phyloP scores from a whole-genome alignment of 1,140 invertebrate genomes.

The Parasteatoda tepidariorum region DNA sequence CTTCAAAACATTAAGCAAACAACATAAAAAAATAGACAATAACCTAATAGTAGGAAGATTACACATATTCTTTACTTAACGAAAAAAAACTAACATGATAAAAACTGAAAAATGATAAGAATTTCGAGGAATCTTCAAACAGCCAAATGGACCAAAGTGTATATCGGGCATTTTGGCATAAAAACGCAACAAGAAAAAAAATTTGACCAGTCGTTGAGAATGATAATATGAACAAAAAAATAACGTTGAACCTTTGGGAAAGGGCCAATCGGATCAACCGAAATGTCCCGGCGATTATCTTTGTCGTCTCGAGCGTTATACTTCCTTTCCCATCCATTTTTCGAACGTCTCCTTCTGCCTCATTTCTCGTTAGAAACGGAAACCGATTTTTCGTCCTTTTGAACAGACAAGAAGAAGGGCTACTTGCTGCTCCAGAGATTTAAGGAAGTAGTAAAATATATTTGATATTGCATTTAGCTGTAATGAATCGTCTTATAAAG shows the following conservation, averaged over 20 bases:
- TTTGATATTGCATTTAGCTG: no score
- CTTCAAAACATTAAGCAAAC: no score
- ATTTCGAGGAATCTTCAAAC: constrained; percentile 7
- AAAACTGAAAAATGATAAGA: background rate
- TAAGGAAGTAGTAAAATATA: no score
- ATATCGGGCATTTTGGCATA: constrained; percentile 29
- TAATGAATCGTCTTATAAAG: no score
- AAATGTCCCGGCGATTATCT: constrained; percentile 46
- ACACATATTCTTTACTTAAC: no score
- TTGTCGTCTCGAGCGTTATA: constrained; percentile 15
- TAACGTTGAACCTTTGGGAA: constrained; percentile 39
- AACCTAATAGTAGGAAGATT: no score
- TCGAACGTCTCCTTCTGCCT: constrained; percentile 27
- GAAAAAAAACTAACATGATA: background rate
- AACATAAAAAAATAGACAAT: no score
- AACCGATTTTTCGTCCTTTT: constrained; percentile 34
- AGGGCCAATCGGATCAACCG: constrained; percentile 48
- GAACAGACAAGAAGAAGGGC: background rate
- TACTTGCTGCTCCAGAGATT: no score
- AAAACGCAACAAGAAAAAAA: constrained; percentile 47
- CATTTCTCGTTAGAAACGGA: constrained; percentile 15
- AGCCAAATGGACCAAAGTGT: constrained; percentile 27
- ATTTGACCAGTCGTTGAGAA: constrained; percentile 20
- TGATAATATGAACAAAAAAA: constrained; percentile 14
- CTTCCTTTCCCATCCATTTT: constrained; percentile 7